Evolutionary conservation across 2,113 vertebrate species (phyloP).

Genomic region (rat (Rattus norvegicus)): DNA sequence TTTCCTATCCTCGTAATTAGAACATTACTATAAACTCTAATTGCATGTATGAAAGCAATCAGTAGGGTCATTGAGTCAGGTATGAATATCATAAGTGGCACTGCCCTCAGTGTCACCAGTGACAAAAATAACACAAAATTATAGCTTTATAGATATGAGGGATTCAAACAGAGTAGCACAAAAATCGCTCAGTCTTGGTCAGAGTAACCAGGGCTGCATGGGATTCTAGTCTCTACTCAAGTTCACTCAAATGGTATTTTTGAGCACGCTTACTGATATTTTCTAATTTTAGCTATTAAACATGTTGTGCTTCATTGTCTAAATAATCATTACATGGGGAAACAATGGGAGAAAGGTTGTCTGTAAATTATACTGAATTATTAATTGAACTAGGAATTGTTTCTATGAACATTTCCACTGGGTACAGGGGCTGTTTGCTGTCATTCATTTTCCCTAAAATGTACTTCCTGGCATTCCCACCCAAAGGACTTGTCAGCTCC

Average conservation of each 20-base stretch:
- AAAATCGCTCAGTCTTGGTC: background rate
- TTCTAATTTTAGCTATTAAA: background rate
- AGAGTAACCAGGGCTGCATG: background rate
- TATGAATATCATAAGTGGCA: constrained; percentile 9
- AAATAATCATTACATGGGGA: background rate
- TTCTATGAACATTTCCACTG: background rate
- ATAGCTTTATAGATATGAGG: constrained; percentile 27
- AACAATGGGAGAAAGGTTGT: background rate
- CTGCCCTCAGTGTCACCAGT: constrained; percentile 14
- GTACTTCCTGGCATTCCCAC: background rate
- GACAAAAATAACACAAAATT: constrained; percentile 62
- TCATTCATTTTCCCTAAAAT: constrained; percentile 15
- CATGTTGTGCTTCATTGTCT: background rate
- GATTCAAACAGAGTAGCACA: constrained; percentile 7
- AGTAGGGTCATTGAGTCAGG: constrained; percentile 52
- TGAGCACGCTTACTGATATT: background rate
- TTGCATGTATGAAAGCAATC: constrained; percentile 48
- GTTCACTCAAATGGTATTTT: background rate
- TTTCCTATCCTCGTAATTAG: constrained; percentile 48
- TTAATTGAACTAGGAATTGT: constrained; percentile 24
- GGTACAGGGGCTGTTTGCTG: background rate
- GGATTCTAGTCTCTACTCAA: constrained; percentile 19
- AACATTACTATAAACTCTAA: constrained; percentile 63
- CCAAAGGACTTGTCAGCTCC: background rate
- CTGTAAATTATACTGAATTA: constrained; percentile 30